Percentiles rank a stretch among this genome's conserved stretches.
phyloP scores from a whole-genome alignment of 1,140 invertebrate species.

The Magallana gigas region DNA sequence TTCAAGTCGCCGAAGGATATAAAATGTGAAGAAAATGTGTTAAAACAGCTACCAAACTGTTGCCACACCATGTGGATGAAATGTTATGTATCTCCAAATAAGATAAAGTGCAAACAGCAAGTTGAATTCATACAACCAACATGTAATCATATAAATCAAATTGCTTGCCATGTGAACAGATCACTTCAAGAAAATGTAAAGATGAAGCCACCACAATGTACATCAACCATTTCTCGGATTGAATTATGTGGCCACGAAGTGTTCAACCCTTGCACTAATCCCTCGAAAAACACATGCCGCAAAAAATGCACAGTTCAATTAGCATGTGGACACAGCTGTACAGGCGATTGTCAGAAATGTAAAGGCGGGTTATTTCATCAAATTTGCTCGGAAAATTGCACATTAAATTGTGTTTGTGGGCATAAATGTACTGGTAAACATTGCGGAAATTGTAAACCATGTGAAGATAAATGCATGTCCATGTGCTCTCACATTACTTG shows the following conservation, averaged over 20 bases:
- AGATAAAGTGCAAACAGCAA: conserved; percentile 79
- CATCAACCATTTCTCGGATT: neutral
- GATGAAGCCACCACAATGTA: neutral
- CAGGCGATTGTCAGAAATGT: conserved; percentile 77
- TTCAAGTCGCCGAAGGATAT: neutral
- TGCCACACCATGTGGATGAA: conserved; percentile 18
- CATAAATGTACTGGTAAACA: conserved; percentile 68
- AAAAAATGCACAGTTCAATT: conserved; percentile 32
- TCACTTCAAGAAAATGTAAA: neutral
- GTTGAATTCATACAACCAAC: neutral
- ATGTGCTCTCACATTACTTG: conserved; percentile 82
- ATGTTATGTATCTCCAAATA: neutral
- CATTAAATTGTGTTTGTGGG: conserved; percentile 73
- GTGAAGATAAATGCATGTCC: conserved; percentile 83
- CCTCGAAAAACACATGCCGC: neutral
- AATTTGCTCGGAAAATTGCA: conserved; percentile 69
- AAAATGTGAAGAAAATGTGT: conserved; percentile 20
- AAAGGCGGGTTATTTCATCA: conserved; percentile 83
- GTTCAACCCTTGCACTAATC: neutral
- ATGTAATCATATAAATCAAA: conserved; percentile 32
- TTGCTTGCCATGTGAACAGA: conserved; percentile 7
- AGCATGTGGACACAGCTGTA: conserved; percentile 64
- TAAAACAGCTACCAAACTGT: neutral
- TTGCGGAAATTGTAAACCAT: conserved; percentile 82
- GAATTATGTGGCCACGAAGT: neutral